These are phyloP conservation scores for Bucorvus abyssinicus DNA, from an alignment of 2,797 vertebrate species.

Conservation along the genomic window DNA sequence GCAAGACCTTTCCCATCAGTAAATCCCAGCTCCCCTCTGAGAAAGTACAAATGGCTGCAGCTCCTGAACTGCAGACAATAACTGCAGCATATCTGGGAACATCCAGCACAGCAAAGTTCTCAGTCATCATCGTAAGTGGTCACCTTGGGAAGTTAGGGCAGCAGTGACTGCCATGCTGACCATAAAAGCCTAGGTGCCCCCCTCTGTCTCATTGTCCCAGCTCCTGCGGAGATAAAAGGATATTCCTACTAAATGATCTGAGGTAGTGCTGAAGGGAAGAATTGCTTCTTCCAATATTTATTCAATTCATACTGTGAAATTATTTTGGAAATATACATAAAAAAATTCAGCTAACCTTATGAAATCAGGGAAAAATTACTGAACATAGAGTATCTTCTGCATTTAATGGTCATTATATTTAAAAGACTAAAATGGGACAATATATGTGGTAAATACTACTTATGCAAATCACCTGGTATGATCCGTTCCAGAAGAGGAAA, in stretches of 20 bases:
- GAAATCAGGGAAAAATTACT: background rate
- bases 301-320: background rate
- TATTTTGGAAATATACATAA: background rate
- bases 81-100: background rate
- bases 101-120: background rate
- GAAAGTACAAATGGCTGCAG: background rate
- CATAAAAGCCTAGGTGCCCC: background rate
- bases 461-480: background rate
- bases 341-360: background rate
- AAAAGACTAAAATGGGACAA: background rate
- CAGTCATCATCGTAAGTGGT: background rate
- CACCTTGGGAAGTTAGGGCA: background rate
- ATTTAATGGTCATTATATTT: background rate
- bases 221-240: background rate
- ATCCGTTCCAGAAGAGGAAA: background rate
- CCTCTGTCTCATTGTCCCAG: background rate
- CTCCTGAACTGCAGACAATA: background rate
- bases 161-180: background rate
- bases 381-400: background rate
- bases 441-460: conserved; percentile 22
- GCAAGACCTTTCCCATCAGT: background rate
- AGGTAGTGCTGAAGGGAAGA: background rate
- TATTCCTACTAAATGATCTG: background rate
- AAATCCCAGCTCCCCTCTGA: background rate
- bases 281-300: background rate